These are phyloP conservation scores for Melanotaenia boesemani DNA, from an alignment of 2,797 vertebrate species.

Conservation along the genomic window DNA sequence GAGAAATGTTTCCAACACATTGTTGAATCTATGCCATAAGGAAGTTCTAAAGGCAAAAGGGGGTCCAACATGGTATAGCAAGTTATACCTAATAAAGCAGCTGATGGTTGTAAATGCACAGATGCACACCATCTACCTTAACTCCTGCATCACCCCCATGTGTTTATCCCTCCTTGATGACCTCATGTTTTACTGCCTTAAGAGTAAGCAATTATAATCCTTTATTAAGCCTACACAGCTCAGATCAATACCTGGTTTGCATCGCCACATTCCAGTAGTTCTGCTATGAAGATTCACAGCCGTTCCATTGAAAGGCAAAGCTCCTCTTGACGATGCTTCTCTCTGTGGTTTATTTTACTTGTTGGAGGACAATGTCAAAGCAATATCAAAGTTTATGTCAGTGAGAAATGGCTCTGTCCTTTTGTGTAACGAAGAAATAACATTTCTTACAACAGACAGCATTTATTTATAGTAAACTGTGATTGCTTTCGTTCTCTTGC, in stretches of 20 bases:
- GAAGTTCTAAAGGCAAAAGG: no score
- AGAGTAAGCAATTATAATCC: slow-evolving; percentile 45
- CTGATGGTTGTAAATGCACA: neutral
- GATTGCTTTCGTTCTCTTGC: slow-evolving; percentile 18
- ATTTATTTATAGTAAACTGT: slow-evolving; percentile 21
- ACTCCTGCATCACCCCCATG: neutral
- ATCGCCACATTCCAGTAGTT: slow-evolving; percentile 40
- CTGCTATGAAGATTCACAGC: slow-evolving; percentile 24
- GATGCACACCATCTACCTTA: neutral
- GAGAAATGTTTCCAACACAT: no score
- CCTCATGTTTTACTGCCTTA: slow-evolving; percentile 37
- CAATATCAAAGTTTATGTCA: slow-evolving; percentile 19
- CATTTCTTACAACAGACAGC: slow-evolving; percentile 23
- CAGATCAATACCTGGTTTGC: slow-evolving; percentile 61
- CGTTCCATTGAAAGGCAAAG: slow-evolving; percentile 9
- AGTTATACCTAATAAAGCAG: no score
- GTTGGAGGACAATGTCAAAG: slow-evolving; percentile 16
- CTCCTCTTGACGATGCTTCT: slow-evolving; percentile 29
- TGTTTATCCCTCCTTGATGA: slow-evolving; percentile 29
- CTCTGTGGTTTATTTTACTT: slow-evolving; percentile 18
- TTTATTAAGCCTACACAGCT: slow-evolving; percentile 29
- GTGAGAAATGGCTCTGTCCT: slow-evolving; percentile 21
- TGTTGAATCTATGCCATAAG: no score
- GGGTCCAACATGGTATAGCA: no score
- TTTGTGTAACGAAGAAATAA: slow-evolving; percentile 20